A percentile compares a stretch with the other conserved stretches of the same genome.
phyloP scores from a whole-genome alignment of 2,797 vertebrate genomes.

The Rhadinocentrus ornatus region DNA sequence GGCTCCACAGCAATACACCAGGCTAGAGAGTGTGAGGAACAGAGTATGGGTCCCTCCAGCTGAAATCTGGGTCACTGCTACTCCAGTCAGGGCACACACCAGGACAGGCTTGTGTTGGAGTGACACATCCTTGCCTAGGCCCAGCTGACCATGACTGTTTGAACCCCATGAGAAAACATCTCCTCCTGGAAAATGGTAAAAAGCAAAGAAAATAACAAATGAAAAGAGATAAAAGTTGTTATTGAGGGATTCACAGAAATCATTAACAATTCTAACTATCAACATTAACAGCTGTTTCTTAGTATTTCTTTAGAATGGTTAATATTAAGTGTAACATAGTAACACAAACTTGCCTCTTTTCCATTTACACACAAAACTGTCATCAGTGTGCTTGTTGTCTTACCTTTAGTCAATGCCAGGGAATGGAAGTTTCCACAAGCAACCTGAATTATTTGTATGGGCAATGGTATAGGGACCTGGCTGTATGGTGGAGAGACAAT shows the following conservation, averaged over 20 bases:
- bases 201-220: background rate
- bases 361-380: background rate
- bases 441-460: slow-evolving; percentile 87
- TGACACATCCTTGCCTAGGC: slow-evolving; percentile 77
- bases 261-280: no score
- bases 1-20: slow-evolving; percentile 90
- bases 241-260: no score
- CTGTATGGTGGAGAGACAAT: slow-evolving; percentile 44
- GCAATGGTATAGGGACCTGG: slow-evolving; percentile 56
- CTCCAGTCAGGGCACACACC: slow-evolving; percentile 82
- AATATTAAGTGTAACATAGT: no score
- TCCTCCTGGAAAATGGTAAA: slow-evolving; percentile 75
- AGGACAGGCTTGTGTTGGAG: slow-evolving; percentile 31
- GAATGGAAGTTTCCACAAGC: slow-evolving; percentile 93
- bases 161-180: slow-evolving; percentile 89
- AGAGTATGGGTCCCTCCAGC: slow-evolving; percentile 87
- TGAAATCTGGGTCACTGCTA: slow-evolving; percentile 85
- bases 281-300: no score
- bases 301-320: no score
- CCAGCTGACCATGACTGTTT: slow-evolving; percentile 89
- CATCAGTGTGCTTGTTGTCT: background rate
- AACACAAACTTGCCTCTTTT: background rate
- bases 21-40: slow-evolving; percentile 85
- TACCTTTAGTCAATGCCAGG: slow-evolving; percentile 91
- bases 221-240: background rate